Evolutionary conservation across 2,888 invertebrate species (phyloP).

Genomic region (Agriotes lineatus): DNA sequence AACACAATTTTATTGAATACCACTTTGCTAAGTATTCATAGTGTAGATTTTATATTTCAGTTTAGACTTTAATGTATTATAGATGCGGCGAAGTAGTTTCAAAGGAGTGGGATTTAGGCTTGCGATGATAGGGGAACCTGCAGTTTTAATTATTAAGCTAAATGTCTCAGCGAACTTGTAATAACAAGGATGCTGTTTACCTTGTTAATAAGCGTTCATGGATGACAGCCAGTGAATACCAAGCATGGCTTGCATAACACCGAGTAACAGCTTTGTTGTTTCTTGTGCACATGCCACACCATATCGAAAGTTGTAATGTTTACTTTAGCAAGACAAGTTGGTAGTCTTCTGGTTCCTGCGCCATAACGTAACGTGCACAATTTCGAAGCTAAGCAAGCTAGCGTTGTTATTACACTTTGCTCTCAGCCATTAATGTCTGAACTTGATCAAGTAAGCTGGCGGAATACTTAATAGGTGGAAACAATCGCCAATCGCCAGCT

Average conservation of each 20-base stretch:
- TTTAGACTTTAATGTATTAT: no score
- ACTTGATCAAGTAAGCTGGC: constrained; percentile 1
- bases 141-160: constrained; percentile 1
- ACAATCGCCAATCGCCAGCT: background rate
- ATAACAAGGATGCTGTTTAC: constrained; percentile 1
- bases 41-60: no score
- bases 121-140: no score
- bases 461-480: constrained; percentile 7
- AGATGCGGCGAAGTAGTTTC: no score
- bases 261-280: no score
- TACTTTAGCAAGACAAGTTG: background rate
- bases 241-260: background rate
- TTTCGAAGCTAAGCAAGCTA: constrained; percentile 19
- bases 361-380: no score
- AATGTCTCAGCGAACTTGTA: constrained; percentile 1
- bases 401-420: constrained; percentile 2
- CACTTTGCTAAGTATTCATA: no score
- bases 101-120: no score
- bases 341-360: no score
- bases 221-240: background rate
- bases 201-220: constrained; percentile 10
- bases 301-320: background rate
- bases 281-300: background rate
- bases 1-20: no score
- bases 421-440: constrained; percentile 5